phyloP scores from a whole-genome alignment of 1,140 invertebrate species.

The Drosophila equinoxialis region DNA sequence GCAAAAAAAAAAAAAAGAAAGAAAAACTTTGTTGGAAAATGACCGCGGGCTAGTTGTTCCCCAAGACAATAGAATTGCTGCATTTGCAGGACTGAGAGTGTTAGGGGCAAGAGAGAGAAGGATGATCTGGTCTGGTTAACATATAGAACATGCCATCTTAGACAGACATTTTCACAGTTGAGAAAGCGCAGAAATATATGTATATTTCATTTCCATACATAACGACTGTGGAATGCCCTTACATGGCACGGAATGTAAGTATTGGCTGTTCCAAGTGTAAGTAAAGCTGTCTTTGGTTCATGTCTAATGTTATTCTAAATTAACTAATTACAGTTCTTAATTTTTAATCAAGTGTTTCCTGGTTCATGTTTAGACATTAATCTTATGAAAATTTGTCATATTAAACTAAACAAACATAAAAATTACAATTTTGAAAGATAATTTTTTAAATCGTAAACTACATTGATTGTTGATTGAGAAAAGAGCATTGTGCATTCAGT shows the following conservation, averaged over 20 bases:
- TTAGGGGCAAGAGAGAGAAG: not conserved
- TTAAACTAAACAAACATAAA: too few species aligned
- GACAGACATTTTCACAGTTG: slow-evolving; percentile 3
- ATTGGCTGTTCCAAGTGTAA: too few species aligned
- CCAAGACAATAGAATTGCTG: slow-evolving; percentile 8
- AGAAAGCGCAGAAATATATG: not conserved
- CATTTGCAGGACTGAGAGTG: not conserved
- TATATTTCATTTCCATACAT: not conserved
- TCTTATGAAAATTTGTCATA: too few species aligned
- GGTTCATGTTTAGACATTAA: too few species aligned
- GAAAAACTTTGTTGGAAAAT: not conserved
- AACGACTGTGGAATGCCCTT: not conserved
- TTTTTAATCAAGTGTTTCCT: too few species aligned
- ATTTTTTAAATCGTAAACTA: not conserved
- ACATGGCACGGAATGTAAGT: too few species aligned
- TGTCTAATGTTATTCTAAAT: too few species aligned
- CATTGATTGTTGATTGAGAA: not conserved
- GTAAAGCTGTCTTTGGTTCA: too few species aligned
- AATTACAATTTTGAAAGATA: too few species aligned
- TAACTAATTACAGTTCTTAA: too few species aligned
- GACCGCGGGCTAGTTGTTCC: slow-evolving; percentile 1
- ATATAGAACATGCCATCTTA: slow-evolving; percentile 1
- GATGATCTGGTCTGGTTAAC: not conserved
- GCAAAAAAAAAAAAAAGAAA: not conserved
- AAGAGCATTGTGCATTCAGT: slow-evolving; percentile 9